A percentile compares a stretch with the other conserved stretches of the same genome.
These are phyloP conservation scores for Eilema griseolum DNA, from an alignment of 2,888 invertebrate species.

Conservation along the genomic window DNA sequence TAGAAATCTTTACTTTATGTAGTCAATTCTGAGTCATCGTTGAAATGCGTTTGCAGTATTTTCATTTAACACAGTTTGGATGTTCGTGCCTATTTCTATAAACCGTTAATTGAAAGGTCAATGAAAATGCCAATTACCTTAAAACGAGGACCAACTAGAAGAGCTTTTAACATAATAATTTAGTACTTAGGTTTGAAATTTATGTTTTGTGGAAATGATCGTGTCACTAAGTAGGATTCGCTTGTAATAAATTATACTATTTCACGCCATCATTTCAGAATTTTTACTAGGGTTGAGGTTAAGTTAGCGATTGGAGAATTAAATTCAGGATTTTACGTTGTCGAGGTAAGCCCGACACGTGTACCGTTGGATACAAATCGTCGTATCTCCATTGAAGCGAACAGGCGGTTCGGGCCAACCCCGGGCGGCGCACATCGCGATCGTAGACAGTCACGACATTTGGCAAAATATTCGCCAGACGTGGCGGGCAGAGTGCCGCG, in stretches of 20 bases:
- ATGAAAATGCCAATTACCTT: constrained; percentile 40
- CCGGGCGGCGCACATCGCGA: constrained; percentile 84
- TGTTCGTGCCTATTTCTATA: constrained; percentile 33
- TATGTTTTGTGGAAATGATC: not conserved
- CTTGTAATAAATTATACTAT: constrained; percentile 59
- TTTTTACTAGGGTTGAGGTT: constrained; percentile 55
- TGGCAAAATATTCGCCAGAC: constrained; percentile 83
- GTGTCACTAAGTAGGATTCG: constrained; percentile 1
- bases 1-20: constrained; percentile 38
- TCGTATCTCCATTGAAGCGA: constrained; percentile 80
- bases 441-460: constrained; percentile 85
- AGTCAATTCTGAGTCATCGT: constrained; percentile 34
- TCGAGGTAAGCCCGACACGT: constrained; percentile 72
- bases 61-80: constrained; percentile 42
- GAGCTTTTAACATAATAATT: not conserved
- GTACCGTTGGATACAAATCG: constrained; percentile 82
- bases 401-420: constrained; percentile 74
- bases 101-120: constrained; percentile 45
- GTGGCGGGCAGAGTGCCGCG: constrained; percentile 68
- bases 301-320: constrained; percentile 60
- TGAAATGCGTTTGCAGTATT: constrained; percentile 36
- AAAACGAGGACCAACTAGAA: constrained; percentile 34
- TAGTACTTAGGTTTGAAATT: not conserved
- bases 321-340: constrained; percentile 69
- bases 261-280: constrained; percentile 55